Percentiles rank a stretch among this genome's conserved stretches.
Conservation (phyloP, 2,888 invertebrate genomes). For the Drosophila tanythrix region DNA sequence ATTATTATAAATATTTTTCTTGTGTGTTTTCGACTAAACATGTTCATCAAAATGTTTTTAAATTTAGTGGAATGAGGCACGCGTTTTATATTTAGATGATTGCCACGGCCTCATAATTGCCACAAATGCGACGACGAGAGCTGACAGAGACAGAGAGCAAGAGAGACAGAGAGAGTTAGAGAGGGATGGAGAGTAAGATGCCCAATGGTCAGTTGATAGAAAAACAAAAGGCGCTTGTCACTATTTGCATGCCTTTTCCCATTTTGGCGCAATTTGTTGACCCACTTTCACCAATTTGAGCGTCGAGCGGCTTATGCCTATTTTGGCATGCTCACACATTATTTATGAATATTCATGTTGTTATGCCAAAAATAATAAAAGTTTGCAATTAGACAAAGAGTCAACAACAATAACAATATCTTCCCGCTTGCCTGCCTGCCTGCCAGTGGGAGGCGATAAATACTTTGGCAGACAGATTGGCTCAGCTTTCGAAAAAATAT, state of each 20-base stretch:
- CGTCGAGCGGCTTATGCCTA: conserved; percentile 69
- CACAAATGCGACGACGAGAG: conserved; percentile 20
- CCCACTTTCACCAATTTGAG: conserved; percentile 68
- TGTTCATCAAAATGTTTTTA: conserved; percentile 62
- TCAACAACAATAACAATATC: conserved; percentile 20
- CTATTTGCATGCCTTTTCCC: conserved; percentile 11
- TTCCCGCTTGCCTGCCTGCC: neutral
- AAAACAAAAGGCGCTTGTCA: conserved; percentile 49
- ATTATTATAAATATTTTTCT: conserved; percentile 42
- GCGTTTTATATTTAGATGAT: conserved; percentile 78
- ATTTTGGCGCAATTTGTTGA: conserved; percentile 62
- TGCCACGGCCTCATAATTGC: conserved; percentile 59
- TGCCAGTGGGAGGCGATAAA: conserved; percentile 53
- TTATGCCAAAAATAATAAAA: conserved; percentile 54
- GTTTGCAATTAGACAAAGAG: conserved; percentile 62
- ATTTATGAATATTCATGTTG: conserved; percentile 59
- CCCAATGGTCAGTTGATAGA: conserved; percentile 13
- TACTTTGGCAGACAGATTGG: conserved; percentile 40
- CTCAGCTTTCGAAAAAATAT: conserved; percentile 49
- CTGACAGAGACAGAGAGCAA: neutral
- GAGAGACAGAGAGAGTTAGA: neutral
- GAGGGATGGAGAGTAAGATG: neutral
- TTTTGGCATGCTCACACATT: conserved; percentile 54
- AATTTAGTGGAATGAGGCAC: conserved; percentile 73
- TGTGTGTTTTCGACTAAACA: conserved; percentile 53